These are phyloP conservation scores for Vanacampus margaritifer DNA, from an alignment of 2,113 vertebrate species.

Conservation along the genomic window DNA sequence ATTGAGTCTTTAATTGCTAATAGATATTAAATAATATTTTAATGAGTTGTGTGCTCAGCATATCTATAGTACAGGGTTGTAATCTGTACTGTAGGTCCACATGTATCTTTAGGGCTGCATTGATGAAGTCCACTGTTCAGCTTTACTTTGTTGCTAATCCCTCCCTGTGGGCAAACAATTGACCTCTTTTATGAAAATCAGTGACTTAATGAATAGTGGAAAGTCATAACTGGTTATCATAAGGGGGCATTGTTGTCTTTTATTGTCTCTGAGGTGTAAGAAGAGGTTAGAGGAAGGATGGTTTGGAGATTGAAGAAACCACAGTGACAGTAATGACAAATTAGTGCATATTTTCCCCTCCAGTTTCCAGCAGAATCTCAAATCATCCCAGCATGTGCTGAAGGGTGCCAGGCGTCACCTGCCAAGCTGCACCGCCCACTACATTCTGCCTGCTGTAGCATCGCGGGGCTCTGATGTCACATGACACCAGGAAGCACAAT, in stretches of 20 bases:
- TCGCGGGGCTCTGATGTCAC: constrained; percentile 14
- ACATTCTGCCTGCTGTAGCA: constrained; percentile 25
- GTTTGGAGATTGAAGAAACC: constrained; percentile 9
- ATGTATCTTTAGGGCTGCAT: constrained; percentile 30
- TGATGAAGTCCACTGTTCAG: constrained; percentile 37
- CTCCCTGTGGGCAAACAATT: constrained; percentile 38
- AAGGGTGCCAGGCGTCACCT: constrained; percentile 38
- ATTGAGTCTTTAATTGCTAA: constrained; percentile 56
- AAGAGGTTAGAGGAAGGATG: constrained; percentile 1
- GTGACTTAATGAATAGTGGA: constrained; percentile 61
- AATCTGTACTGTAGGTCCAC: neutral
- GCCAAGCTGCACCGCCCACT: constrained; percentile 37
- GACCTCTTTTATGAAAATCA: constrained; percentile 69
- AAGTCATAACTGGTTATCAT: constrained; percentile 66
- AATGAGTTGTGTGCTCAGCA: constrained; percentile 32
- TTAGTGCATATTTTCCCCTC: constrained; percentile 28
- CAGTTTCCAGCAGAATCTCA: constrained; percentile 31
- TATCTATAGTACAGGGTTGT: neutral
- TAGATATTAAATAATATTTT: constrained; percentile 60
- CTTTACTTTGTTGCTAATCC: constrained; percentile 57
- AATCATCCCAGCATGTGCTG: constrained; percentile 27
- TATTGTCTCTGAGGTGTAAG: constrained; percentile 28
- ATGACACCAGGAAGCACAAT: constrained; percentile 13
- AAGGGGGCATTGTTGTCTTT: constrained; percentile 35
- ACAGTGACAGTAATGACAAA: constrained; percentile 14